Evolutionary conservation across 92 coral and sea anemone species (phyloP).

Genomic region (Micromussa lordhowensis): DNA sequence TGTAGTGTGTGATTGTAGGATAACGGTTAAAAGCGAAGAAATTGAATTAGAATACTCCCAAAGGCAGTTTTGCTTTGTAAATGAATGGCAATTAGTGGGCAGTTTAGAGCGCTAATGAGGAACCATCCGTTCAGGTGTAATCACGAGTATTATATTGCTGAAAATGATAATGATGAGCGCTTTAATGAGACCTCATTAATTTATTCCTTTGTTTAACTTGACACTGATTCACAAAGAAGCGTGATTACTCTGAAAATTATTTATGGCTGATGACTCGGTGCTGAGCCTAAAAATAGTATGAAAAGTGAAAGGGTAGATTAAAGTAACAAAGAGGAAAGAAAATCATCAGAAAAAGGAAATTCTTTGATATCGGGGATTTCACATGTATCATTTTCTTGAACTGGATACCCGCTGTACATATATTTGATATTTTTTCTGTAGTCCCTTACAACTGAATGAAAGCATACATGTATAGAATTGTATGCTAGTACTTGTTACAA

Average conservation of each 20-base stretch:
- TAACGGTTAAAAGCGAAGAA: not conserved
- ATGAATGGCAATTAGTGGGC: not conserved
- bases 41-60: not conserved
- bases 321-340: not conserved
- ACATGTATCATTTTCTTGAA: not conserved
- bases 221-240: not conserved
- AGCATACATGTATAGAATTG: not conserved
- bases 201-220: not conserved
- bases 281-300: not conserved
- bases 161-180: not conserved
- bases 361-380: not conserved
- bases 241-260: not conserved
- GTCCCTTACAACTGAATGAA: not conserved
- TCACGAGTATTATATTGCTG: not conserved
- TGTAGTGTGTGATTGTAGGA: not conserved
- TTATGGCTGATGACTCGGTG: not conserved
- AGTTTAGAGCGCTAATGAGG: not conserved
- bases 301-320: not conserved
- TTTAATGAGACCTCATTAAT: not conserved
- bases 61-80: not conserved
- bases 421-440: not conserved
- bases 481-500: not conserved
- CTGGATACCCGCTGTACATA: not conserved
- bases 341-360: not conserved
- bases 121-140: not conserved